Evolutionary conservation across 1,140 invertebrate genomes (phyloP), one percentile per base, ranked within the genome.

Genomic region (Zaprionus nigranus): DNA sequence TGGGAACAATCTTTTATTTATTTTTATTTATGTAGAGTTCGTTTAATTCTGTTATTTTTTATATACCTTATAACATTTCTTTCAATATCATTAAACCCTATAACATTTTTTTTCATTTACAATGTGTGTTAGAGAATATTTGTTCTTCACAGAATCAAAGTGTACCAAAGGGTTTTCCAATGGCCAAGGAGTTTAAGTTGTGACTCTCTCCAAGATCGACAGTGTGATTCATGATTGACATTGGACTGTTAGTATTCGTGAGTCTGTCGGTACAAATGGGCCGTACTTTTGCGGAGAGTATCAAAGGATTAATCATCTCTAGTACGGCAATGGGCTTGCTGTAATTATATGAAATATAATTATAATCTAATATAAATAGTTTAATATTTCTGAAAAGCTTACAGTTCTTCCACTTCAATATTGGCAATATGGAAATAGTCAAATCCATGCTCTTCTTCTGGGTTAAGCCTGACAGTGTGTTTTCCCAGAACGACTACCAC

Each of bases 231-330:
- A 46, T 9, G n/a, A 11, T 3, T 17, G 40, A 17, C 0, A 3
- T 51, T 51, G 17, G 11, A 24, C 9, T 12, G 12, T 4, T 51
- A 24, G 9, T 49, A 49, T 20, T 20, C 9, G 40, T n/a, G 2
- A 20, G 11, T 22, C 17, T 9, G 3, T 11, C 6, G 20, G 2
- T 1, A 22, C 78, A 79, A 68, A 79, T 59, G 22, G 74, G 78
- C 7, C 68, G 59, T 15, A 64, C 34, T 17, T 46, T 62, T 7
- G 68, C 63, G 1, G 68, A 79, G 13, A 79, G 34, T 11, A 36
- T 20, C 0, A 79, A 63, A 1, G 78, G 74, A 46, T 56, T 58
- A 1, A 60, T 11, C 38, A 79, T 11, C 5, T 15, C 3, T 3
- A 79, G 24, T 7, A 60, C 13, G 1, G 46, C 46, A 4, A 70